phyloP scores from a whole-genome alignment of 2,797 vertebrate genomes.

The Intellagama lesueurii region DNA sequence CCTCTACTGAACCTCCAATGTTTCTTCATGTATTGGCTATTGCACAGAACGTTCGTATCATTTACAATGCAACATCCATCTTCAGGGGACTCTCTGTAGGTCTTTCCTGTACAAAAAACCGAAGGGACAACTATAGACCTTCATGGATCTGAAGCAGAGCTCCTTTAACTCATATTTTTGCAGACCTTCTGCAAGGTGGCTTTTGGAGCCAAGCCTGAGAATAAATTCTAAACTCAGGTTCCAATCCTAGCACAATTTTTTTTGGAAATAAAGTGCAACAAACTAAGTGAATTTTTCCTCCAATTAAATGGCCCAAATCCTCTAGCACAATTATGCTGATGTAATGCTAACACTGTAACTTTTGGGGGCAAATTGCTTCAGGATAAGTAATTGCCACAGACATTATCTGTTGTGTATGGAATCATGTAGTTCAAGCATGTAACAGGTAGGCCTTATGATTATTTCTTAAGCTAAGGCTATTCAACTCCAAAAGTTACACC shows the following conservation, averaged over 20 bases:
- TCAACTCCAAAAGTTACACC: too few species aligned
- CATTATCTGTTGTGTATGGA: too few species aligned
- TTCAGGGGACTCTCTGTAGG: conserved; percentile 47
- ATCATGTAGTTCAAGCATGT: too few species aligned
- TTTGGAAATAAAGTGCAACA: too few species aligned
- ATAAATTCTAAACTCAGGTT: conserved; percentile 36
- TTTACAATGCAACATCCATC: conserved; percentile 53
- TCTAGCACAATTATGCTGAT: too few species aligned
- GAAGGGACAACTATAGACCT: conserved; percentile 41
- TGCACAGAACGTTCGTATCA: conserved; percentile 11
- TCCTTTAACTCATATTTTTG: conserved; percentile 28
- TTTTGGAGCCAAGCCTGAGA: conserved; percentile 21
- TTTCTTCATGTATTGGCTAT: background rate
- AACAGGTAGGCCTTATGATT: too few species aligned
- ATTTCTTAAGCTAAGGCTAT: too few species aligned
- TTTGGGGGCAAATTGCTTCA: too few species aligned
- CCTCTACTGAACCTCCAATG: conserved; percentile 2
- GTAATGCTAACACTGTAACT: too few species aligned
- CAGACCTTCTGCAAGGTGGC: conserved; percentile 27
- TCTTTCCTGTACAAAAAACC: conserved; percentile 53
- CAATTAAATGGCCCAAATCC: too few species aligned
- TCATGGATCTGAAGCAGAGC: conserved; percentile 54
- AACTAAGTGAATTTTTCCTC: background rate
- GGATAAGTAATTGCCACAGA: too few species aligned
- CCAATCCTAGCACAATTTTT: too few species aligned